phyloP scores from a whole-genome alignment of 2,113 vertebrate genomes.

The Ammodramus savannarum region DNA sequence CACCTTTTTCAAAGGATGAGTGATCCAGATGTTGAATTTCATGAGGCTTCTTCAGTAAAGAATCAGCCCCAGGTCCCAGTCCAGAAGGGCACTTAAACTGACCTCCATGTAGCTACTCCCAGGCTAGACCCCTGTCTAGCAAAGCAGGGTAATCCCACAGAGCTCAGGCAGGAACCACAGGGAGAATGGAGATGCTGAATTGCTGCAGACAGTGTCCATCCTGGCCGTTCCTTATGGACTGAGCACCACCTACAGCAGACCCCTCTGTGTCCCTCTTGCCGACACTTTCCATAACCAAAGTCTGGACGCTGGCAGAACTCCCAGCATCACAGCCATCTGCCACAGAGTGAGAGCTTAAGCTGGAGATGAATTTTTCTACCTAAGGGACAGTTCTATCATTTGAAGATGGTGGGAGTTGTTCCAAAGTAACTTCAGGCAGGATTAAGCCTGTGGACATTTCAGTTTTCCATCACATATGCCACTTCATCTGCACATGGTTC shows the following conservation, averaged over 20 bases:
- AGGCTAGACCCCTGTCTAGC: not conserved
- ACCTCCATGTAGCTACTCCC: not conserved
- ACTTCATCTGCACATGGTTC: not conserved
- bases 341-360: not conserved
- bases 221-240: not conserved
- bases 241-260: not conserved
- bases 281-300: not conserved
- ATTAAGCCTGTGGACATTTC: not conserved
- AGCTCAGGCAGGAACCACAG: not conserved
- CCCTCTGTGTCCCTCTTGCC: not conserved
- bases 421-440: not conserved
- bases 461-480: not conserved
- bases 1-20: not conserved
- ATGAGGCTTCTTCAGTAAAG: not conserved
- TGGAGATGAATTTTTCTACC: not conserved
- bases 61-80: not conserved
- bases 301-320: not conserved
- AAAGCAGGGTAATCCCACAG: not conserved
- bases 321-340: not conserved
- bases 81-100: not conserved
- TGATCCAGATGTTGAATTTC: not conserved
- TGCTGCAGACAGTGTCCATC: not conserved
- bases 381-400: not conserved
- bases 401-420: not conserved
- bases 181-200: not conserved